Conservation (phyloP, 2,797 vertebrate species). For the Cyclura pinguis region DNA sequence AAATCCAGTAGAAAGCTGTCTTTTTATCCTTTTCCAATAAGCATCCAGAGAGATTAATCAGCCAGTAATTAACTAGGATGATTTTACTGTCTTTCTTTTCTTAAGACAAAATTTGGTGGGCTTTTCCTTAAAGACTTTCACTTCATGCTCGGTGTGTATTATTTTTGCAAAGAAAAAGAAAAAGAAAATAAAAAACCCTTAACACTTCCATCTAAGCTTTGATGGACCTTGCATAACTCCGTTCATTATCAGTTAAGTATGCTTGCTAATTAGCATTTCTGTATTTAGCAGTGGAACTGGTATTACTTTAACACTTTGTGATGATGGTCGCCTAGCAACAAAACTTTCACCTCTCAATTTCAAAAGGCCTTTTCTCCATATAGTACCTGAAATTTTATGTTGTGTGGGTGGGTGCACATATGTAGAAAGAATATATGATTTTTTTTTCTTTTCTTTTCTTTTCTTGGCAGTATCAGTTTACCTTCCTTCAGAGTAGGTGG, state of each 20-base stretch:
- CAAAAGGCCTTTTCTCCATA: constrained; percentile 29
- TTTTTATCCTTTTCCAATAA: constrained; percentile 10
- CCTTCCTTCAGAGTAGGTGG: background rate
- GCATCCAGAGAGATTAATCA: constrained; percentile 28
- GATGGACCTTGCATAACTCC: constrained; percentile 15
- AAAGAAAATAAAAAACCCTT: background rate
- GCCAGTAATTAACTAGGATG: constrained; percentile 26
- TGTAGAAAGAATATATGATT: background rate
- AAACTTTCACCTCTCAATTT: constrained; percentile 43
- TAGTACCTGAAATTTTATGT: background rate
- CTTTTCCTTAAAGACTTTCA: background rate
- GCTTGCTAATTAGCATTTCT: constrained; percentile 44
- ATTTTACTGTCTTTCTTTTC: background rate
- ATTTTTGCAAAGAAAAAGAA: background rate
- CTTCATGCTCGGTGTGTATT: background rate
- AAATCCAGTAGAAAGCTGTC: background rate
- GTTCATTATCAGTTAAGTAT: constrained; percentile 29
- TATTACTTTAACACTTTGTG: constrained; percentile 47
- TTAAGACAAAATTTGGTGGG: constrained; percentile 22
- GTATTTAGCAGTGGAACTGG: constrained; percentile 56
- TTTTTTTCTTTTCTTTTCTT: background rate
- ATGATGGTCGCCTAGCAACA: constrained; percentile 66
- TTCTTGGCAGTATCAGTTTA: background rate
- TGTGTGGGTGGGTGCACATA: background rate
- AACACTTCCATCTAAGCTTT: constrained; percentile 19